A percentile compares a stretch with the other conserved stretches of the same genome.
Conservation (phyloP, 2,888 invertebrate species). For the Eupithecia dodoneata region DNA sequence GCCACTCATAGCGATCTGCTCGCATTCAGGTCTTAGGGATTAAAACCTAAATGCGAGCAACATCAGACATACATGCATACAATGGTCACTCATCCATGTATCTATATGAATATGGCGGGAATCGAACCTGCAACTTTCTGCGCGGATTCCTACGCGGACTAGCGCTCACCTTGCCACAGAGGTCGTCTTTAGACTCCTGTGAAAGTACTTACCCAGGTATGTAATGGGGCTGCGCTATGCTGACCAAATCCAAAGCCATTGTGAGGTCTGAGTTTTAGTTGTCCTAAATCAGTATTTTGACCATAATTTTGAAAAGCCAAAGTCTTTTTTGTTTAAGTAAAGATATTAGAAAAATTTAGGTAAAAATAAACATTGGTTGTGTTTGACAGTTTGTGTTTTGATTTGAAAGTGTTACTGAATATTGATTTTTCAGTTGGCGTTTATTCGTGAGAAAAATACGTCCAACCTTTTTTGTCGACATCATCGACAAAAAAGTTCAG, state of each 20-base stretch:
- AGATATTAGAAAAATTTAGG: not conserved
- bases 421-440: not conserved
- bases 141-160: not conserved
- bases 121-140: not conserved
- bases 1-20: not conserved
- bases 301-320: slow-evolving; percentile 56
- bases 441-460: not conserved
- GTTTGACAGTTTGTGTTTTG: slow-evolving; percentile 33
- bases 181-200: not conserved
- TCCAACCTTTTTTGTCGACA: not conserved
- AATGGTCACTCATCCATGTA: no score
- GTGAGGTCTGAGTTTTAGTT: slow-evolving; percentile 36
- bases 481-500: no score
- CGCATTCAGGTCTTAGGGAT: no score
- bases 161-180: not conserved
- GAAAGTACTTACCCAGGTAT: slow-evolving; percentile 87
- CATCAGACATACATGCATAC: no score
- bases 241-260: slow-evolving; percentile 84
- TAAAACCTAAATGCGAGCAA: no score
- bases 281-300: slow-evolving; percentile 29
- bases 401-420: not conserved
- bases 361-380: slow-evolving; percentile 45
- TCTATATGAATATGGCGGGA: not conserved
- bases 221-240: slow-evolving; percentile 88
- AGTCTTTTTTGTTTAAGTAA: slow-evolving; percentile 21